Base-by-base conservation (phyloP, 2,113 vertebrate genomes). In the Trogon melanurus region DNA sequence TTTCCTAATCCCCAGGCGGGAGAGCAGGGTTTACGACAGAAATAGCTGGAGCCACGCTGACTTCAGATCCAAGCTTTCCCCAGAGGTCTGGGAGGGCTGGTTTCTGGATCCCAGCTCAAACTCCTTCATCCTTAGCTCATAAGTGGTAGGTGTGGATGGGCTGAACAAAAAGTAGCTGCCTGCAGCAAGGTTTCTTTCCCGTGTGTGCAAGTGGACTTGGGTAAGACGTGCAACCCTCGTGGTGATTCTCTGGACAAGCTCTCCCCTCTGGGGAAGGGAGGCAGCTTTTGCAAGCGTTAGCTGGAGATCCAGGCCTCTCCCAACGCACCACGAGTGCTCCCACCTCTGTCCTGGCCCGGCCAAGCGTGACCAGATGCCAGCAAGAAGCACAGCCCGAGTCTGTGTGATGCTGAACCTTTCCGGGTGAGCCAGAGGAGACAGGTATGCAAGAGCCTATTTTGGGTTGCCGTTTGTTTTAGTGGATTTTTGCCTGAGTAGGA, bases 251-350 rank as follows among this genome's bases (percentile, higher is more conserved):
- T 19, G 74, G 81, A 11, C n/a, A 47, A 57, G 71, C 38, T 78
- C 26, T 81, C 45, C 51, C 21, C 45, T 30, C 27, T 6, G 51
- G 58, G 71, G 41, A 69, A 53, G 29, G 58, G 6, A 22, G 44
- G 34, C 0, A 7, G 60, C 30, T 51, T 72, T 51, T 34, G 53
- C 75, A 20, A 4, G 1, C 12, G 8, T 56, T 7, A 62, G 45
- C 61, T 41, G 62, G 70, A 74, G 53, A 19, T 11, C 32, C 26
- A 47, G 41, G 25, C 14, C 34, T n/a, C 41, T 47, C 34, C 58
- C 3, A 20, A 3, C 6, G 1, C 1, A 1, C 69, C 5, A 1
- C 1, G 50, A 51, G 32, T 2, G 25, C 64, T 89, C n/a, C 29
- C 26, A 23, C 17, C 78, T 61, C 90, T 75, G 60, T 51, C 85